These are phyloP conservation scores for Solen grandis DNA, from an alignment of 1,140 invertebrate genomes.

Conservation along the genomic window DNA sequence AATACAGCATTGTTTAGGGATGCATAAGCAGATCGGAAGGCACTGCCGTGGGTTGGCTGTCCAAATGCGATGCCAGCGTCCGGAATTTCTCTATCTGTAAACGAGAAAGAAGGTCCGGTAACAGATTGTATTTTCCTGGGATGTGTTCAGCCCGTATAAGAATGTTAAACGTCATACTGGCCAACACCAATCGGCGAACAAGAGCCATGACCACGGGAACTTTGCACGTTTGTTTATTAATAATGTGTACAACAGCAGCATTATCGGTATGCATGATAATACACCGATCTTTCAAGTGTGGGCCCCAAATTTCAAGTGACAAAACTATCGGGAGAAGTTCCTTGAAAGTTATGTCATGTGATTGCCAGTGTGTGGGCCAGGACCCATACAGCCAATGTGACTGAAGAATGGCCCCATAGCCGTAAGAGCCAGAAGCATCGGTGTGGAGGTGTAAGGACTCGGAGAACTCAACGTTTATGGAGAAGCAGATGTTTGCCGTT, in stretches of 20 bases:
- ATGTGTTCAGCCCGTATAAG: conserved; percentile 37
- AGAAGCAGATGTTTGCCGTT: too few relatives aligned
- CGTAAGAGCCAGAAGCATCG: background rate
- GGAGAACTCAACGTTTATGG: conserved; percentile 1
- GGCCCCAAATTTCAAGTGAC: too few relatives aligned
- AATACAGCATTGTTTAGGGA: conserved; percentile 12
- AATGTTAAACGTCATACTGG: too few relatives aligned
- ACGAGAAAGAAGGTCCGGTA: conserved; percentile 55
- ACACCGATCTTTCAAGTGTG: too few relatives aligned
- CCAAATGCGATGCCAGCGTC: conserved; percentile 4
- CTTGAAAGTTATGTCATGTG: too few relatives aligned
- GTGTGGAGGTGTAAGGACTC: conserved; percentile 49
- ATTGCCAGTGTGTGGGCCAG: too few relatives aligned
- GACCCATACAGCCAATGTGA: too few relatives aligned
- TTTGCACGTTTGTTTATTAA: too few relatives aligned
- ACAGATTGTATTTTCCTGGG: conserved; percentile 36
- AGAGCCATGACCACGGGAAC: conserved; percentile 28
- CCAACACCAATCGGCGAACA: too few relatives aligned
- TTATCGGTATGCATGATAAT: too few relatives aligned
- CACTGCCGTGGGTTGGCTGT: conserved; percentile 8
- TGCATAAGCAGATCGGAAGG: conserved; percentile 3
- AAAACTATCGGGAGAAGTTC: too few relatives aligned
- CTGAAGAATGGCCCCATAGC: conserved; percentile 26
- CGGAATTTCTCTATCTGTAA: conserved; percentile 36
- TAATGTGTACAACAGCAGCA: too few relatives aligned